A percentile compares a stretch with the other conserved stretches of the same genome.
Evolutionary conservation across 1,140 invertebrate species (phyloP).

Genomic region (Pissodes strobi): DNA sequence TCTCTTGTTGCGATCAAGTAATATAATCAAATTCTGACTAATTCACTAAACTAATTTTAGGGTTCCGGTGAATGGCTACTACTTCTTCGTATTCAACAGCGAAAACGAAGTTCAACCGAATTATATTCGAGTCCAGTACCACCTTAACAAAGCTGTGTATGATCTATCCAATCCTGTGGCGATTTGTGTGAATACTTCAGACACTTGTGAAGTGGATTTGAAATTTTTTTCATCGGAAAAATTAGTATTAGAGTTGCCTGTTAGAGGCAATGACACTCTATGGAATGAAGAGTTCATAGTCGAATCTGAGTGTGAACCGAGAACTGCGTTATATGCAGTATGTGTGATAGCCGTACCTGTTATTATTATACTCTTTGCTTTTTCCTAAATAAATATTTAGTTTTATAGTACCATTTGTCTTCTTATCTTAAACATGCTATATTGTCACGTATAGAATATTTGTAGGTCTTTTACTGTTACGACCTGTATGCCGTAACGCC

Average conservation of each 20-base stretch:
- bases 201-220: slow-evolving; percentile 66
- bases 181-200: slow-evolving; percentile 65
- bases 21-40: too few species aligned
- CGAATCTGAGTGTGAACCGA: slow-evolving; percentile 73
- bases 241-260: slow-evolving; percentile 66
- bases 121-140: slow-evolving; percentile 68
- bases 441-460: too few species aligned
- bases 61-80: slow-evolving; percentile 74
- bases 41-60: too few species aligned
- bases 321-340: slow-evolving; percentile 69
- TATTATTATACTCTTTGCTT: slow-evolving; percentile 73
- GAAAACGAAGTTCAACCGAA: slow-evolving; percentile 77
- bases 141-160: slow-evolving; percentile 71
- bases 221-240: slow-evolving; percentile 71
- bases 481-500: too few species aligned
- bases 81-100: slow-evolving; percentile 82
- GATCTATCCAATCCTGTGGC: slow-evolving; percentile 64
- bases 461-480: too few species aligned
- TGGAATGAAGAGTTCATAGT: slow-evolving; percentile 77
- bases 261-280: slow-evolving; percentile 64
- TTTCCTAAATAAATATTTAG: slow-evolving; percentile 51
- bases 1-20: too few species aligned
- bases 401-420: too few species aligned
- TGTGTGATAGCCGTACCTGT: slow-evolving; percentile 73
- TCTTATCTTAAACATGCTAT: too few species aligned